These are phyloP conservation scores for Pyrrhosoma nymphula DNA, from an alignment of 2,888 invertebrate genomes.

Conservation along the genomic window DNA sequence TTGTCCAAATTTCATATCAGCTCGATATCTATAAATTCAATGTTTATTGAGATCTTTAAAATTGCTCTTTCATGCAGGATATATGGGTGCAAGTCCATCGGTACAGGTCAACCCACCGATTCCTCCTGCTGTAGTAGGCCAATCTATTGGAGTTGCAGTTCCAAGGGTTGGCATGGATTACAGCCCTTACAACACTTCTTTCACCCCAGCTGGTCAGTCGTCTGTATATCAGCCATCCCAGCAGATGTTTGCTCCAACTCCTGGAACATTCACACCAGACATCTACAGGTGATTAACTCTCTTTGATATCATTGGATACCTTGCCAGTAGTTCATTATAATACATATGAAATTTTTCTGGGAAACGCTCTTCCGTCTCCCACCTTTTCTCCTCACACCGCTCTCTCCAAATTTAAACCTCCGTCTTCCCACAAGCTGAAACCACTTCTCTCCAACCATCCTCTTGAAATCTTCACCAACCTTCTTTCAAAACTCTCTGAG, in stretches of 20 bases:
- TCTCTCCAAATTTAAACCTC: too few species aligned
- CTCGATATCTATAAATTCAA: too few species aligned
- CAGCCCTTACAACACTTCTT: slow-evolving; percentile 68
- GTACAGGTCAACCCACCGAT: slow-evolving; percentile 70
- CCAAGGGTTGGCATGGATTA: slow-evolving; percentile 70
- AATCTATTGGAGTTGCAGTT: slow-evolving; percentile 70
- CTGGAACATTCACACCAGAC: slow-evolving; percentile 75
- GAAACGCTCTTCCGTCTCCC: too few species aligned
- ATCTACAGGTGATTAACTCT: slow-evolving; percentile 74
- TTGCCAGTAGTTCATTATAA: neutral
- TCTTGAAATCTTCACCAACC: too few species aligned
- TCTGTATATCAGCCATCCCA: slow-evolving; percentile 74
- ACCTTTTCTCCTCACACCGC: too few species aligned
- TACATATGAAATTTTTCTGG: neutral
- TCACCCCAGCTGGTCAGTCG: slow-evolving; percentile 67
- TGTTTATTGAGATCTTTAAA: neutral
- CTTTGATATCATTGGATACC: neutral
- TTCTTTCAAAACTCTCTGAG: too few species aligned
- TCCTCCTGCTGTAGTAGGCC: slow-evolving; percentile 69
- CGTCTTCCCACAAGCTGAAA: too few species aligned
- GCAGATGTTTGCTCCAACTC: slow-evolving; percentile 75
- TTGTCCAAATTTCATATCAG: too few species aligned
- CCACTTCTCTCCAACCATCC: too few species aligned
- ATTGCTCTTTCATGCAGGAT: slow-evolving; percentile 64
- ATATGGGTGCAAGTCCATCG: slow-evolving; percentile 63